phyloP scores from a whole-genome alignment of 2,888 invertebrate genomes.

The Coleophora deauratella region DNA sequence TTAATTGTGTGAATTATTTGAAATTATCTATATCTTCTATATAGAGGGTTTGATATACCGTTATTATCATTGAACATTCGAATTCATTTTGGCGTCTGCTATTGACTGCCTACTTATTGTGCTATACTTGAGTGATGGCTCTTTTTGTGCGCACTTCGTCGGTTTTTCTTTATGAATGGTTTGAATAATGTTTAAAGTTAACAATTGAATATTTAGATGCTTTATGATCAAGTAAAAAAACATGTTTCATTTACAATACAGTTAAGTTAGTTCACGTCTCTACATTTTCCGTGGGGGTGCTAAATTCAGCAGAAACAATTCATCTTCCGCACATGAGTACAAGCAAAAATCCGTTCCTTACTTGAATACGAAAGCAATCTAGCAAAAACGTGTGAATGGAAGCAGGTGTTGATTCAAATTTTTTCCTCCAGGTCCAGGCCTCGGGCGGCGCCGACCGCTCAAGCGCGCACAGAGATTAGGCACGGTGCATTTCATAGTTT shows the following conservation, averaged over 20 bases:
- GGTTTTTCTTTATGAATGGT: constrained; percentile 35
- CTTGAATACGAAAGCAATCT: constrained; percentile 43
- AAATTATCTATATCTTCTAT: too few relatives aligned
- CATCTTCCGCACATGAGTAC: constrained; percentile 30
- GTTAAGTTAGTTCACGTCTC: neutral
- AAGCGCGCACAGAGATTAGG: constrained; percentile 11
- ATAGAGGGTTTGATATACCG: too few relatives aligned
- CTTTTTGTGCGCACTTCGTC: constrained; percentile 40
- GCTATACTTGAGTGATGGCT: constrained; percentile 54
- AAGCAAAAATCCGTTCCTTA: constrained; percentile 39
- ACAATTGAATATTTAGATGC: too few relatives aligned
- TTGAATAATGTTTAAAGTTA: too few relatives aligned
- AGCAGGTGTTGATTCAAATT: constrained; percentile 42
- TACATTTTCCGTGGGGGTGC: too few relatives aligned
- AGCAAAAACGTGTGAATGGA: constrained; percentile 47
- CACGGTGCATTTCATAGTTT: neutral
- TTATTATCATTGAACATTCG: too few relatives aligned
- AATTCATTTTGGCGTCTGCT: constrained; percentile 47
- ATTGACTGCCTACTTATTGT: constrained; percentile 61
- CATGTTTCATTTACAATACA: too few relatives aligned
- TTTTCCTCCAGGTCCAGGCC: constrained; percentile 24
- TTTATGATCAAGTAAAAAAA: too few relatives aligned
- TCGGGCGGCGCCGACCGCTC: constrained; percentile 16
- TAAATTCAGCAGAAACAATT: constrained; percentile 28
- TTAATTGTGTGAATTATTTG: too few relatives aligned